Evolutionary conservation across 2,113 vertebrate species (phyloP), one percentile per base, ranked within the genome.

Genomic region (Podiceps cristatus): DNA sequence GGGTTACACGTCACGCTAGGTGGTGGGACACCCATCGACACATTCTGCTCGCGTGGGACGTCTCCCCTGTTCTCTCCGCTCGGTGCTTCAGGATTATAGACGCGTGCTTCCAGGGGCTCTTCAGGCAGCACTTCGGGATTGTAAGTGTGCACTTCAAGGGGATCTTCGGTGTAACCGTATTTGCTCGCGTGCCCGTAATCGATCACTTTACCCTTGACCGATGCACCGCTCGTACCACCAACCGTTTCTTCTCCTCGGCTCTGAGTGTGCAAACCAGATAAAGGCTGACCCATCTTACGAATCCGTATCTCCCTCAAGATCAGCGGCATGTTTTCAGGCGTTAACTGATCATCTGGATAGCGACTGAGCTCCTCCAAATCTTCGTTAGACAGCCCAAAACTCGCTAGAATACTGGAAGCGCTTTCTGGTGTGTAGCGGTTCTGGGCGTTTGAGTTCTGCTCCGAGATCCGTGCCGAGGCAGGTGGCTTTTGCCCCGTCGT

Each of bases 181-280:
- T 99, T 99, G n/a, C 99, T 98, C 25, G 98, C 98, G 69, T 99
- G 99, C 93, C 99, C 99, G 45, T 99, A 99, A 93, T 99, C 99
- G 58, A 99, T 99, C 24, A 99, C 99, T 96, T 99, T 99, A 83
- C 98, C 97, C 47, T 98, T 98, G 72, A 98, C 94, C 12, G 96
- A 89, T 13, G 98, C 94, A 23, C 98, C 95, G 17, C 97, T 88
- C 12, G 98, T 96, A 18, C 98, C 97, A 23, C 96, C 96, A 13
- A 96, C 75, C 1, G 84, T 63, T 69, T 98, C 98, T 64, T 98
- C 98, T 50, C 89, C 94, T 35, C 98, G 97, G 94, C 88, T 75
- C 28, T 97, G 80, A 60, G 95, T 56, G 24, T 97, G 98, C 53
- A 80, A 47, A 9, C 58, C 77, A 16, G 98, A 23, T 13, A 97